Evolutionary conservation across 2,888 invertebrate genomes (phyloP), one percentile per base, ranked within the genome.

Genomic region (Callinectes sapidus): DNA sequence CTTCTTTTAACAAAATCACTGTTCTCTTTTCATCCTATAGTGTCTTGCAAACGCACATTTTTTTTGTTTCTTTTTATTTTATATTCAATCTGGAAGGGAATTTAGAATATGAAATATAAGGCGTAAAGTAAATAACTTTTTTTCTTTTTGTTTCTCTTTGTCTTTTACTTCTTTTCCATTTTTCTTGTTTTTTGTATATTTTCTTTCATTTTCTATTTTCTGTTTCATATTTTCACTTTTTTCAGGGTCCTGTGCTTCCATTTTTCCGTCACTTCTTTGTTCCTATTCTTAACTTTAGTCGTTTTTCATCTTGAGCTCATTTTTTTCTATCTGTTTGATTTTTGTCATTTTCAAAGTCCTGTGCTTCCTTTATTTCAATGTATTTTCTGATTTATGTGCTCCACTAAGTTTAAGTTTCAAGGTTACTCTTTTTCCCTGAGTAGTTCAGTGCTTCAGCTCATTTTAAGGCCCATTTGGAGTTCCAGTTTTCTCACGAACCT

Each of bases 201-300:
- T 5, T 71, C n/a, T 28, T 28, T 28, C 71, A 71, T 71, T 71
- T 28, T 35, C 16, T 35, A 5, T 14, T 35, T 81, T 81, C 35
- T 2, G 32, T 32, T 81, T 71, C 71, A n/a, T n/a, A 28, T 71
- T 71, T 71, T 28, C 81, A 35, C 3, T 81, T 0, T 81, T 81
- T 81, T 35, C 18, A 77, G 71, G 32, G 35, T 81, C 81, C 81
- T 81, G 81, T 81, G 81, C 81, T 81, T 81, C 81, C 16, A 16
- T 81, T 14, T 81, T 81, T 71, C 28, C 71, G 28, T 28, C 10
- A n/a, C 1, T 71, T 71, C 2, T 61, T 18, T 1, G 18, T 61
- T 39, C 5, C 61, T n/a, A 2, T 71, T 71, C 28, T 71, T n/a
- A 28, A 1, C 3, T 71, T 71, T 71, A 28, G 28, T 71, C 28